Evolutionary conservation across 1,140 invertebrate genomes (phyloP), one percentile per base, ranked within the genome.

Genomic region (Cotesia glomerata): DNA sequence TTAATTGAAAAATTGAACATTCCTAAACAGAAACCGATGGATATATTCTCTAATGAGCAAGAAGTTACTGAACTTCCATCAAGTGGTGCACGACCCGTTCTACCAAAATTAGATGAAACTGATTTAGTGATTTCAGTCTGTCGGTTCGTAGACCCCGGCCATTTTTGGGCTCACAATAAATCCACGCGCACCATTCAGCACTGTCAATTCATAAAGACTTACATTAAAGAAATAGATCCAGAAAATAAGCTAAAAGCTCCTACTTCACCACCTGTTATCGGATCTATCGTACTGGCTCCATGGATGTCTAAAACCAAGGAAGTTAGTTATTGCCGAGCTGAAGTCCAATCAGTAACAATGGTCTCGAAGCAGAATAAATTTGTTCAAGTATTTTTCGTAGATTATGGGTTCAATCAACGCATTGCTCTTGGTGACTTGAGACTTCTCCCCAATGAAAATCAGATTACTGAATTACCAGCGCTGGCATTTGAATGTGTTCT

Each of bases 401-500:
- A 98, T 82, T 93, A 89, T 84, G 96, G 96, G n/a, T 91, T 91
- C 74, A 85, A 77, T 3, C 86, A 85, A 1, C 80, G 86, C 16
- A 78, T 90, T 0, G 67, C 58, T 52, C 32, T 78, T 1, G 67
- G 72, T 4, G 84, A 83, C 61, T 52, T 84, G 14, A 71, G 68
- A 54, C 2, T 68, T 16, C 61, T 82, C 0, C 51, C 72, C 0
- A 51, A 78, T 5, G 14, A 79, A 32, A 54, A 64, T 8, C 72
- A 69, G 5, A 76, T 84, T 14, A n/a, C 62, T 0, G 67, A 79
- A 36, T 75, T 86, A 34, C 88, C 89, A 56, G 88, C 90, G 9
- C 82, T 94, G 73, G 93, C 93, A 26, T 90, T 95, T 75, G 90
- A 93, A 80, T 96, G 94, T 79, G 85, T 87, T 35, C 84, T 96